phyloP scores from a whole-genome alignment of 2,888 invertebrate genomes.

The Megaustenia siamemsis region DNA sequence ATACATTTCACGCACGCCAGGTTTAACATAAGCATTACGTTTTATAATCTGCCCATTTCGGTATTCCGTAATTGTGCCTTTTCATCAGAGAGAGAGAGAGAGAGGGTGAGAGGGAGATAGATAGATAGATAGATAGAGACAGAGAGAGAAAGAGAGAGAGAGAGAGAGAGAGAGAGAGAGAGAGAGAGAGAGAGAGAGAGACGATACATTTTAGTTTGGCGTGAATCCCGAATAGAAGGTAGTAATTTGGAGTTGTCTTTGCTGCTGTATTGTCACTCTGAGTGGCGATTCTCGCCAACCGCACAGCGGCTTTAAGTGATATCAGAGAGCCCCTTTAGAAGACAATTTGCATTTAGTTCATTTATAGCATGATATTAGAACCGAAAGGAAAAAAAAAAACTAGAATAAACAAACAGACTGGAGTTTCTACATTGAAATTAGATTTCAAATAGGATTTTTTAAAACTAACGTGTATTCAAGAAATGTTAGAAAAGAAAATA shows the following conservation, averaged over 20 bases:
- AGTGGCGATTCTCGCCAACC: not conserved
- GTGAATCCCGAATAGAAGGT: not conserved
- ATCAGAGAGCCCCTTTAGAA: not conserved
- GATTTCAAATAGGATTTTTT: too few relatives aligned
- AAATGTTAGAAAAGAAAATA: too few relatives aligned
- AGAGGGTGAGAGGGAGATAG: constrained; percentile 1
- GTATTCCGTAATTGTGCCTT: not conserved
- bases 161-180: constrained; percentile 22
- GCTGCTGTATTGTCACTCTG: constrained; percentile 15
- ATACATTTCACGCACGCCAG: too few relatives aligned
- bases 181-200: constrained; percentile 28
- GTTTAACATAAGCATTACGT: not conserved
- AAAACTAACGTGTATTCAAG: too few relatives aligned
- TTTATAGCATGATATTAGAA: too few relatives aligned
- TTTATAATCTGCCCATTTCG: not conserved
- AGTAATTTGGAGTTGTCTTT: not conserved
- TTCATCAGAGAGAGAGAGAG: constrained; percentile 1
- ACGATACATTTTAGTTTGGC: constrained; percentile 9
- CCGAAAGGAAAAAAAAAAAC: too few relatives aligned
- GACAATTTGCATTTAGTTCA: too few relatives aligned
- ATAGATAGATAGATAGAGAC: constrained; percentile 12
- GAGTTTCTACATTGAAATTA: too few relatives aligned
- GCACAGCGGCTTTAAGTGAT: not conserved
- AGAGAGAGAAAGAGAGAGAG: constrained; percentile 15
- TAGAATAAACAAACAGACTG: too few relatives aligned